Base-by-base conservation (phyloP, 2,113 vertebrate species). In the Zapornia atra region DNA sequence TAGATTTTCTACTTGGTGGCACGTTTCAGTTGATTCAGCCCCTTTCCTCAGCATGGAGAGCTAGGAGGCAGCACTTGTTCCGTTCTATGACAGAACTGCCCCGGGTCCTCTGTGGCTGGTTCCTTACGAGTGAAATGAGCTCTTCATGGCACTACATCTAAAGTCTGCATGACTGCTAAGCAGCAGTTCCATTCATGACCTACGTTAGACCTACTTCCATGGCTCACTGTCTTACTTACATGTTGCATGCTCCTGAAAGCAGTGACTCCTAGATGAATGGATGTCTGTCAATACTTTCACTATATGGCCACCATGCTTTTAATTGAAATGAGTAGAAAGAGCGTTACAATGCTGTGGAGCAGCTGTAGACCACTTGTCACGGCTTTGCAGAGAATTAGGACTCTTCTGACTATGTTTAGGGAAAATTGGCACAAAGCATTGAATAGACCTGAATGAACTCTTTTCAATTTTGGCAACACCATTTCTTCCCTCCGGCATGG, bases 391-490 rank as follows among this genome's bases (percentile, higher is more conserved):
- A 86, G 79, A 77, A 70, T 80, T 82, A 75, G 29, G 20, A 64
- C 40, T 76, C 48, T 70, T 86, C 54, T 66, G 36, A 46, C 40
- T n/a, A 3, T 0, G 1, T 44, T 59, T 90, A 84, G 60, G 56
- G 53, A 88, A 94, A 78, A 71, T 8, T 82, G 78, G 72, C 42
- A 71, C 29, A 88, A 59, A 88, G 16, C 12, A 56, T 73, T 63
- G 53, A 56, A 75, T 6, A 75, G 42, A 70, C 21, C 34, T 86
- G 56, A 29, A 65, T 12, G 24, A 95, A 68, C 68, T 92, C 48
- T 85, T 68, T 66, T 51, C 53, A 26, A 63, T 88, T 88, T 93
- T 94, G 79, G 85, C 84, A 93, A 42, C 7, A 70, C 42, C 34
- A 33, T 93, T 96, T 92, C 65, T 66, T 93, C 34, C 60, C 75